A percentile compares a stretch with the other conserved stretches of the same genome.
phyloP scores from a whole-genome alignment of 1,140 invertebrate genomes.

The Chymomyza costata region DNA sequence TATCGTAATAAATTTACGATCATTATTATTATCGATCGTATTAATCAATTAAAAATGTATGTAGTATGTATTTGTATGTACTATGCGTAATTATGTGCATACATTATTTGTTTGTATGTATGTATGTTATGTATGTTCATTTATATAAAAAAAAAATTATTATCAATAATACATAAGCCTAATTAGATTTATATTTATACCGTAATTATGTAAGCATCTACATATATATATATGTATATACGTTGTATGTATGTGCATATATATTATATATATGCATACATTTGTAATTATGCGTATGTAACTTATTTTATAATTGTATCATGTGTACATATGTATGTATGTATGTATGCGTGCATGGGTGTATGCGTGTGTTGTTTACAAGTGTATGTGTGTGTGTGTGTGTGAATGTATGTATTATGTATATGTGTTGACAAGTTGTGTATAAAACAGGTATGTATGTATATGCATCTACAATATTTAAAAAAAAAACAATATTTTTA shows the following conservation, averaged over 20 bases:
- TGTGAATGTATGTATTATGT: slow-evolving; percentile 6
- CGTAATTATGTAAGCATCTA: slow-evolving; percentile 8
- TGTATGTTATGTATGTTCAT: too few species aligned
- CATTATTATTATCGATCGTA: slow-evolving; percentile 18
- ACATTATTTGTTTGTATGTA: slow-evolving; percentile 52
- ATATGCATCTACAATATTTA: too few species aligned
- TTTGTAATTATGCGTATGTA: slow-evolving; percentile 41
- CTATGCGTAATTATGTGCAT: slow-evolving; percentile 60
- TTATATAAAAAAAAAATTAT: too few species aligned
- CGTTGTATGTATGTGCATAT: slow-evolving; percentile 16
- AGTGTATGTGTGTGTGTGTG: slow-evolving; percentile 16
- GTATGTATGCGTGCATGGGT: slow-evolving; percentile 12
- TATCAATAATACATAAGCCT: too few species aligned
- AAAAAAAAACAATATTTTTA: too few species aligned
- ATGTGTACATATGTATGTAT: slow-evolving; percentile 14
- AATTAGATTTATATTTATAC: slow-evolving; percentile 31
- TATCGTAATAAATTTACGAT: slow-evolving; percentile 40
- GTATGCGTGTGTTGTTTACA: slow-evolving; percentile 16
- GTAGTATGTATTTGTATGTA: slow-evolving; percentile 30
- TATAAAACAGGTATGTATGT: too few species aligned
- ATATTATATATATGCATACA: slow-evolving; percentile 12
- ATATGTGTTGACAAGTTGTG: neutral
- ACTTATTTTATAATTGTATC: slow-evolving; percentile 33
- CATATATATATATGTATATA: too few species aligned
- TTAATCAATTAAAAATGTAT: slow-evolving; percentile 25